Percentiles rank a stretch among this genome's conserved stretches.
Conservation (phyloP, 2,888 invertebrate genomes). For the Diloba caeruleocephala region DNA sequence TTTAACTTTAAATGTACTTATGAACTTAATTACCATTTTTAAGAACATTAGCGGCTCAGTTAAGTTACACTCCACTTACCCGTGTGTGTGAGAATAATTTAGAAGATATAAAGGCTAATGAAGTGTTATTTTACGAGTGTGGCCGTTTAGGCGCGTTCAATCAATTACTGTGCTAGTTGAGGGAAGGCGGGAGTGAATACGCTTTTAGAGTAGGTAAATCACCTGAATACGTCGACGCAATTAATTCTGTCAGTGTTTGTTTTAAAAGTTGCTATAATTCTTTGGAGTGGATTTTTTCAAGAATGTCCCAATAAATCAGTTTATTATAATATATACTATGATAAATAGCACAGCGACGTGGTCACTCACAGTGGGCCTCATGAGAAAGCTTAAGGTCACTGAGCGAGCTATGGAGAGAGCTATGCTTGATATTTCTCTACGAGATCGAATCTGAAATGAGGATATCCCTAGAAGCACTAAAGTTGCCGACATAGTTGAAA, state of each 20-base stretch:
- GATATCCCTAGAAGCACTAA: too few species aligned
- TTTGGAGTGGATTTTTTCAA: too few species aligned
- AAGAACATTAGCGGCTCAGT: neutral
- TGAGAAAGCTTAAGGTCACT: too few species aligned
- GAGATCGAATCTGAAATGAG: too few species aligned
- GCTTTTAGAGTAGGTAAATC: conserved; percentile 29
- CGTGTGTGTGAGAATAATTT: conserved; percentile 37
- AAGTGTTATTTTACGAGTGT: conserved; percentile 53
- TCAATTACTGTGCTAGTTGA: conserved; percentile 41
- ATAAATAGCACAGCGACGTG: too few species aligned
- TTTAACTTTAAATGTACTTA: neutral
- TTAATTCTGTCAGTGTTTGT: neutral
- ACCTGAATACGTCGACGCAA: conserved; percentile 25
- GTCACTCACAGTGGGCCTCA: too few species aligned
- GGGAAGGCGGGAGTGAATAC: conserved; percentile 12
- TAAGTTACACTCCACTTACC: conserved; percentile 19
- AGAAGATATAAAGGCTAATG: conserved; percentile 53
- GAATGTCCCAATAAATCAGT: too few species aligned
- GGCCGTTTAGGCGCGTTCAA: conserved; percentile 38
- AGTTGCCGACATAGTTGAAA: too few species aligned
- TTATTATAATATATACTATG: too few species aligned
- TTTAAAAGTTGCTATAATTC: too few species aligned
- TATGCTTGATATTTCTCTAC: too few species aligned
- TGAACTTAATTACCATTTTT: neutral
- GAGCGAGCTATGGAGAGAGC: too few species aligned